phyloP scores from a whole-genome alignment of 2,797 vertebrate species.

The Platalea minor region DNA sequence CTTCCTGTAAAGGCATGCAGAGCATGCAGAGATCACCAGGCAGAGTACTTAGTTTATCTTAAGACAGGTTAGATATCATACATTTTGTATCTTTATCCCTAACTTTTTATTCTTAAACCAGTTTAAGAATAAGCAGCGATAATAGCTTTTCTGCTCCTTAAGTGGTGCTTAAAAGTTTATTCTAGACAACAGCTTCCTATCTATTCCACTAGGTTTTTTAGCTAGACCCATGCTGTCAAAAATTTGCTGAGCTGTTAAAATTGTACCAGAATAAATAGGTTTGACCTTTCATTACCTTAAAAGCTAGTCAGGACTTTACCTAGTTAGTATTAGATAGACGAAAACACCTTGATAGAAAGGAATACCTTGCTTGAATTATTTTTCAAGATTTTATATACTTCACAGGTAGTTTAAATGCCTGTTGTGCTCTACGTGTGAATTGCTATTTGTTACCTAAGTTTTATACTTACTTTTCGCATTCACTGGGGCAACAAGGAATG shows the following conservation, averaged over 20 bases:
- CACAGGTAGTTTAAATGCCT: not conserved
- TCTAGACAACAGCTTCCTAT: not conserved
- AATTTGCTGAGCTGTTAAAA: not conserved
- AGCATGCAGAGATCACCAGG: not conserved
- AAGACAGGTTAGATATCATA: not conserved
- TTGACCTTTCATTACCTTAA: not conserved
- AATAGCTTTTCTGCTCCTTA: not conserved
- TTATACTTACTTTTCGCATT: not conserved
- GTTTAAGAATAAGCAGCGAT: not conserved
- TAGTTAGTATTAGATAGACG: not conserved
- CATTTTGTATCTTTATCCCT: not conserved
- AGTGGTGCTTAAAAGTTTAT: not conserved
- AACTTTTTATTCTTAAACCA: not conserved
- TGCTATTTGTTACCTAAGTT: not conserved
- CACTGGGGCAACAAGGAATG: not conserved
- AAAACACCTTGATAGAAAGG: not conserved
- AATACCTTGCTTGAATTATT: not conserved
- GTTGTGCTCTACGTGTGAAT: not conserved
- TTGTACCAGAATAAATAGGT: not conserved
- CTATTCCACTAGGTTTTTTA: not conserved
- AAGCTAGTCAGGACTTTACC: not conserved
- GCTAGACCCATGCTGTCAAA: not conserved
- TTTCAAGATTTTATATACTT: not conserved
- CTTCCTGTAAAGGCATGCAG: not conserved
- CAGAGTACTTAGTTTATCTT: not conserved